phyloP scores from a whole-genome alignment of 2,113 vertebrate genomes.

The Phasianus colchicus region DNA sequence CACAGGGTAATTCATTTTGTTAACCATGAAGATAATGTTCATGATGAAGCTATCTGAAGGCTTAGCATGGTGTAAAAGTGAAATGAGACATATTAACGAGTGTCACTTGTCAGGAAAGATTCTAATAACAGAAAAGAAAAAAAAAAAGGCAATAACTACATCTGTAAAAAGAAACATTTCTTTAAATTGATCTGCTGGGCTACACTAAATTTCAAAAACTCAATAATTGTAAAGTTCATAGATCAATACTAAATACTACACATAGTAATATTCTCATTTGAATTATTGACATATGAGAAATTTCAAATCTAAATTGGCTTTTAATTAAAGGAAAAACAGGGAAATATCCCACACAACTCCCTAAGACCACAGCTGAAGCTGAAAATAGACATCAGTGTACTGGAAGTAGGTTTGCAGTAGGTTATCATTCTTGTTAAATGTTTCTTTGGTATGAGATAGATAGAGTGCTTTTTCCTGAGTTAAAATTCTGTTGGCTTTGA shows the following conservation, averaged over 20 bases:
- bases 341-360: not conserved
- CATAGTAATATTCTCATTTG: not conserved
- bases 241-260: not conserved
- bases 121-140: not conserved
- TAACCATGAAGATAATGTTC: not conserved
- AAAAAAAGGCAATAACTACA: not conserved
- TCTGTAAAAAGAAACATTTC: not conserved
- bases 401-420: not conserved
- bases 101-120: not conserved
- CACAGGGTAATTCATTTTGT: not conserved
- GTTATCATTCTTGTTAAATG: not conserved
- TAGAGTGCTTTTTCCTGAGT: not conserved
- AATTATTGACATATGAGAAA: not conserved
- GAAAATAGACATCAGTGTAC: not conserved
- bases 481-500: not conserved
- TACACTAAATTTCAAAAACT: not conserved
- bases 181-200: not conserved
- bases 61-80: not conserved
- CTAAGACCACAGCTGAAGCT: not conserved
- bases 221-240: not conserved
- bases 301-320: not conserved
- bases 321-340: not conserved
- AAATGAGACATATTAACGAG: not conserved
- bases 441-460: not conserved
- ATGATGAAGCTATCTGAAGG: not conserved